Evolutionary conservation across 2,888 invertebrate species (phyloP).

Genomic region (Erebia palarica): DNA sequence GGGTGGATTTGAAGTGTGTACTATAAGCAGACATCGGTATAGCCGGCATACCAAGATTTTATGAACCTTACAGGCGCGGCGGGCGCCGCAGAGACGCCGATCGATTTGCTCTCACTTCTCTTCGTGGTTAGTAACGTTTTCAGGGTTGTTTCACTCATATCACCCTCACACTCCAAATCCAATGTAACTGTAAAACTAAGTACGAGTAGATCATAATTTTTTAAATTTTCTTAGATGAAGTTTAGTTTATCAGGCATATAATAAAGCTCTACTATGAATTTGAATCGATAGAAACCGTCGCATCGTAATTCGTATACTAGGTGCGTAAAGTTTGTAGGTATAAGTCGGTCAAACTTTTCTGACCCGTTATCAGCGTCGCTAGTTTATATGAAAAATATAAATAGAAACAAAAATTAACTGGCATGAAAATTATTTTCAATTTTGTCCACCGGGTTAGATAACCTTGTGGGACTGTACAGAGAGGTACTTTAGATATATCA

Average conservation of each 20-base stretch:
- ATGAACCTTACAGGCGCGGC: constrained; percentile 29
- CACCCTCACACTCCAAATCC: background rate
- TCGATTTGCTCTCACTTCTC: constrained; percentile 62
- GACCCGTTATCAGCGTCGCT: too few relatives aligned
- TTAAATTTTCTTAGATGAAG: background rate
- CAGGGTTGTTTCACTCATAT: constrained; percentile 50
- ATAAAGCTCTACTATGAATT: background rate
- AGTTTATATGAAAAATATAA: too few relatives aligned
- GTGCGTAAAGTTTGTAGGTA: too few relatives aligned
- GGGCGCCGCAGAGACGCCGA: constrained; percentile 69
- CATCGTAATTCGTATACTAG: background rate
- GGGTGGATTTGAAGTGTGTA: constrained; percentile 28
- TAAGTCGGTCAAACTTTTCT: too few relatives aligned
- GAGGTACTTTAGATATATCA: constrained; percentile 4
- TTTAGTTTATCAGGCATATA: background rate
- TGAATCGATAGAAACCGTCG: background rate
- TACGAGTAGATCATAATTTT: background rate
- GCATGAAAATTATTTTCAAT: too few relatives aligned
- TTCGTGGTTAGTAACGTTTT: constrained; percentile 69
- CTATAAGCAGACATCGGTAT: constrained; percentile 20
- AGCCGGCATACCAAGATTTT: background rate
- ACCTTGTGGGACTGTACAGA: background rate
- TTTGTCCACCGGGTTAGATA: too few relatives aligned
- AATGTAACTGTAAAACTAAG: background rate
- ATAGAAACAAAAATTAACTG: too few relatives aligned